Evolutionary conservation across 2,888 invertebrate genomes (phyloP).

Genomic region (Clanis bilineata): DNA sequence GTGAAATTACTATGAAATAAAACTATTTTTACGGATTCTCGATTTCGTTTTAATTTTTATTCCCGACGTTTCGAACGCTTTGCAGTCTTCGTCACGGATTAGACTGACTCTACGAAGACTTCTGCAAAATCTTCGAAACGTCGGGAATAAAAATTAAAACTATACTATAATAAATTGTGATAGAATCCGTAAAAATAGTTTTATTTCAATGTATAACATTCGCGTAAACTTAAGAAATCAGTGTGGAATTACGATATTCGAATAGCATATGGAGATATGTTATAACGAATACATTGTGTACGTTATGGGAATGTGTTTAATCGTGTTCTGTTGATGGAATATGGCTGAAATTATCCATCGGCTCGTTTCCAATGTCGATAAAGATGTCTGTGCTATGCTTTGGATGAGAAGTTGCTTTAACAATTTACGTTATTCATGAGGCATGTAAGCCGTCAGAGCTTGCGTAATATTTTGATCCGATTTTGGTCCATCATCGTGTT

Average conservation of each 20-base stretch:
- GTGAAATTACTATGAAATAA: too few relatives aligned
- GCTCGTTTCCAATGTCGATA: not conserved
- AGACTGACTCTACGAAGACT: too few relatives aligned
- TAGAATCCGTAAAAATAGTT: too few relatives aligned
- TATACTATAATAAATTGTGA: too few relatives aligned
- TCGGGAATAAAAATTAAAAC: too few relatives aligned
- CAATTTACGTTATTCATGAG: not conserved
- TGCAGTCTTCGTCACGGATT: too few relatives aligned
- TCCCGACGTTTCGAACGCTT: too few relatives aligned
- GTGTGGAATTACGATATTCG: constrained; percentile 29
- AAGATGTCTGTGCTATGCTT: not conserved
- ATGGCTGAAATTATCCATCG: not conserved
- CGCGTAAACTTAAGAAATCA: too few relatives aligned
- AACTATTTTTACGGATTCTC: too few relatives aligned
- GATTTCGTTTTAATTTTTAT: too few relatives aligned
- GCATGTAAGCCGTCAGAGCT: not conserved
- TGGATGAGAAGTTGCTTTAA: not conserved
- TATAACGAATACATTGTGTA: constrained; percentile 26
- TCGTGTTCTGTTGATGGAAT: not conserved
- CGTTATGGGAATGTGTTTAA: constrained; percentile 30
- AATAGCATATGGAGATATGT: constrained; percentile 32
- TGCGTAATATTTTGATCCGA: not conserved
- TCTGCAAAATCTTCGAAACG: too few relatives aligned
- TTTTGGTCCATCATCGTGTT: not conserved
- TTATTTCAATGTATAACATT: too few relatives aligned